These are phyloP conservation scores for Agrochola macilenta DNA, from an alignment of 2,888 invertebrate genomes.

Conservation along the genomic window DNA sequence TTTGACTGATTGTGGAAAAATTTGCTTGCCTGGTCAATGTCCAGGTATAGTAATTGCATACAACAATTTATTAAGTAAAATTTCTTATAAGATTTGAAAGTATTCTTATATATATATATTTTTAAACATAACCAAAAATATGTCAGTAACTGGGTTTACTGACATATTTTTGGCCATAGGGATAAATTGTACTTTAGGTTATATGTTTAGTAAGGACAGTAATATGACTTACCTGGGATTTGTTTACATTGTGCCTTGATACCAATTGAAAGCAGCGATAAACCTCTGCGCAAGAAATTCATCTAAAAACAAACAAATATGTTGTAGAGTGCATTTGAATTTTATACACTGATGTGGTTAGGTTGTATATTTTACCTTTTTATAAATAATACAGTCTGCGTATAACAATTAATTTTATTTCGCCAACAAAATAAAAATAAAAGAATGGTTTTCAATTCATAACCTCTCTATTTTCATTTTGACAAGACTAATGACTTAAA, in stretches of 20 bases:
- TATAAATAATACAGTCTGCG: not conserved
- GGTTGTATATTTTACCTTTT: constrained; percentile 46
- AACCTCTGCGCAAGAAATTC: constrained; percentile 84
- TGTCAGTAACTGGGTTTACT: not conserved
- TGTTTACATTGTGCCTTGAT: constrained; percentile 79
- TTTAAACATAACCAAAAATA: not conserved
- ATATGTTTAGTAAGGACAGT: not conserved
- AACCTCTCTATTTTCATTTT: constrained; percentile 63
- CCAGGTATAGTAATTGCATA: not conserved
- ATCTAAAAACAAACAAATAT: constrained; percentile 77
- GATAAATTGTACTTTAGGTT: not conserved
- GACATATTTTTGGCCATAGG: not conserved
- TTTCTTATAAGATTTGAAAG: not conserved
- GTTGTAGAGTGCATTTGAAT: not conserved
- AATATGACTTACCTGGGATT: constrained; percentile 73
- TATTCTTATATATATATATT: not conserved
- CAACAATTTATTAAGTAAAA: not conserved
- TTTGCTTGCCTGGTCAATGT: not conserved
- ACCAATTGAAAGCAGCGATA: constrained; percentile 81
- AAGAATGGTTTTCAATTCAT: constrained; percentile 42
- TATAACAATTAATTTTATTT: constrained; percentile 49
- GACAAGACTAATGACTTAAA: constrained; percentile 33
- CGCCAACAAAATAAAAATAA: constrained; percentile 30
- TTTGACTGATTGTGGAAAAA: not conserved
- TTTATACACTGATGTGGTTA: not conserved